Evolutionary conservation across 35 echinoderm and acorn worm species (phyloP).

Genomic region (Hemicentrotus pulcherrimus): DNA sequence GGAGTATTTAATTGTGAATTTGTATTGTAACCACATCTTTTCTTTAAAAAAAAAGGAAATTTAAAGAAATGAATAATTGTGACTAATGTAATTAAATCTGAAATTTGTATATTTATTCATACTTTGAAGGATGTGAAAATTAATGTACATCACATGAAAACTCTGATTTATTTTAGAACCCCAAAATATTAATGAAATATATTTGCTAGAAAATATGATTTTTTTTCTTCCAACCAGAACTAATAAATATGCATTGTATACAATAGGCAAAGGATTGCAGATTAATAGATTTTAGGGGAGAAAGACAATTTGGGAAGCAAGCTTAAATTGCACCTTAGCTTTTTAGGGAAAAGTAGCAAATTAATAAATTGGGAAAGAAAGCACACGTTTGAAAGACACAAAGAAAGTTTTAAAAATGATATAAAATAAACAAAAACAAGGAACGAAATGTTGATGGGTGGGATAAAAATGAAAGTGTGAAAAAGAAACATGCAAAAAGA

Average conservation of each 20-base stretch:
- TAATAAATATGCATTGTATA: neutral
- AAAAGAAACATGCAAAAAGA: neutral
- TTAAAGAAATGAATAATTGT: no score
- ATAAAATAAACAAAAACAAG: neutral
- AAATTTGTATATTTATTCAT: no score
- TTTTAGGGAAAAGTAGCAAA: neutral
- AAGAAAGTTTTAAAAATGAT: neutral
- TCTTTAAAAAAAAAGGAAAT: no score
- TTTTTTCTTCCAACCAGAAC: neutral
- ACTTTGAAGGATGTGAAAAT: no score
- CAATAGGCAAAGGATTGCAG: neutral
- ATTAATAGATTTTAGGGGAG: neutral
- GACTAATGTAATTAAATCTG: no score
- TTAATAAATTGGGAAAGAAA: neutral
- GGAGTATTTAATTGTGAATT: neutral
- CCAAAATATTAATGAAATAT: no score
- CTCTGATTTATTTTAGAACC: no score
- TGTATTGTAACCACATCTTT: no score
- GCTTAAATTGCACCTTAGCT: neutral
- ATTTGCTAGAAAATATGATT: neutral
- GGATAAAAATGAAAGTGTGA: neutral
- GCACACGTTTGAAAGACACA: neutral
- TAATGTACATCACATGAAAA: no score
- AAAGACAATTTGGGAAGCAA: neutral
- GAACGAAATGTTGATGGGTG: no score